These are phyloP conservation scores for Ptilorrhoa leucosticta DNA, from an alignment of 2,113 vertebrate species.

Conservation along the genomic window DNA sequence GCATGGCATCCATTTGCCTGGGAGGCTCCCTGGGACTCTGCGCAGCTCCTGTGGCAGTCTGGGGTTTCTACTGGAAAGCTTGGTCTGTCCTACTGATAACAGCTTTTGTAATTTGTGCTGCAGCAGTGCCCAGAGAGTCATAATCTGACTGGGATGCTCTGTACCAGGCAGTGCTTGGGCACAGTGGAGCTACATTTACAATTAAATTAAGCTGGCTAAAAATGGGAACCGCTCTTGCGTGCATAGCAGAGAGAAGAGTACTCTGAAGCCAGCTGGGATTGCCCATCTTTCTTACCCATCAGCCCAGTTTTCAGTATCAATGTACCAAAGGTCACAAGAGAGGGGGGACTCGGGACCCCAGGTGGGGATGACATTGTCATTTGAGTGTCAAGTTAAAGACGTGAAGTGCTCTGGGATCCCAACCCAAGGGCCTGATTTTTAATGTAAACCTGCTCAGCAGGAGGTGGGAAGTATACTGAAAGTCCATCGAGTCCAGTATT, in stretches of 20 bases:
- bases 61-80: background rate
- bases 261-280: background rate
- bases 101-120: background rate
- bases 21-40: background rate
- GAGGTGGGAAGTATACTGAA: background rate
- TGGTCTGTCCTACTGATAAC: background rate
- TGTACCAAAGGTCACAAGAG: background rate
- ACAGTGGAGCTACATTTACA: background rate
- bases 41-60: background rate
- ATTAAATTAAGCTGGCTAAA: background rate
- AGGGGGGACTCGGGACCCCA: background rate
- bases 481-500: background rate
- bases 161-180: background rate
- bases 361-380: background rate
- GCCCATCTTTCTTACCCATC: background rate
- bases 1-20: background rate
- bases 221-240: background rate
- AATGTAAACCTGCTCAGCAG: background rate
- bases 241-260: background rate
- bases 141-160: background rate
- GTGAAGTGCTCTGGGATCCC: background rate
- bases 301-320: background rate
- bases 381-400: background rate
- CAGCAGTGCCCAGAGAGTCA: background rate
- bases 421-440: background rate